Base-by-base conservation (phyloP, 2,888 invertebrate genomes). In the Athetis lepigone region DNA sequence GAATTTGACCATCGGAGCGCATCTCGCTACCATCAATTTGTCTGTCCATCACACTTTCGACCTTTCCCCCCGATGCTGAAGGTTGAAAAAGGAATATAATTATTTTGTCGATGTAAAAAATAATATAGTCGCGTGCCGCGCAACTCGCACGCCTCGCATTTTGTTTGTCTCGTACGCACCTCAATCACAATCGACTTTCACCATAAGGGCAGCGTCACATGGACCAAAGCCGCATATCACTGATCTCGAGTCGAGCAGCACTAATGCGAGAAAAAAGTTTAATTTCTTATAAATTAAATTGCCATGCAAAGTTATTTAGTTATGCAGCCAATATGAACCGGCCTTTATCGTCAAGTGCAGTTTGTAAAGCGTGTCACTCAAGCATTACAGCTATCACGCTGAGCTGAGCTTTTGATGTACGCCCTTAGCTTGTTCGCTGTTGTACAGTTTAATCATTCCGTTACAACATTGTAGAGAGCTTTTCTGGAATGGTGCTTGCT, bases 131-230 rank as follows among this genome's bases (percentile, higher is more conserved):
- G 86, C 88, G 85, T 88, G 88, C 84, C 82, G 76, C 75, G 76
- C 76, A 79, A 73, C 79, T 75, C 65, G 79, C 75, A 79, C 79
- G 79, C 74, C 80, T 79, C 83, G 85, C 70, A 80, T 83, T 86
- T 85, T 86, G 85, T 88, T 88, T 86, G 86, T 88, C 81, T 82
- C 85, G 84, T 83, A 86, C 84, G 85, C 84, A 86, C 86, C 88
- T 90, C 87, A 84, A 87, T 89, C 87, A 89, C 88, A 89, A 89
- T 88, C 88, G 83, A 92, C 92, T 93, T 93, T 93, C 92, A 91
- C 92, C 91, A 79, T 89, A 91, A 91, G 90, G 92, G 90, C 90
- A 85, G 80, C 83, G 82, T 82, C 87, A 87, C 84, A 87, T 84
- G 64, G 68, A 63, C 61, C 66, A 63, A 64, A 59, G 70, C 76